Evolutionary conservation across 2,113 vertebrate genomes (phyloP), one percentile per base, ranked within the genome.

Genomic region (Anhinga rufa): DNA sequence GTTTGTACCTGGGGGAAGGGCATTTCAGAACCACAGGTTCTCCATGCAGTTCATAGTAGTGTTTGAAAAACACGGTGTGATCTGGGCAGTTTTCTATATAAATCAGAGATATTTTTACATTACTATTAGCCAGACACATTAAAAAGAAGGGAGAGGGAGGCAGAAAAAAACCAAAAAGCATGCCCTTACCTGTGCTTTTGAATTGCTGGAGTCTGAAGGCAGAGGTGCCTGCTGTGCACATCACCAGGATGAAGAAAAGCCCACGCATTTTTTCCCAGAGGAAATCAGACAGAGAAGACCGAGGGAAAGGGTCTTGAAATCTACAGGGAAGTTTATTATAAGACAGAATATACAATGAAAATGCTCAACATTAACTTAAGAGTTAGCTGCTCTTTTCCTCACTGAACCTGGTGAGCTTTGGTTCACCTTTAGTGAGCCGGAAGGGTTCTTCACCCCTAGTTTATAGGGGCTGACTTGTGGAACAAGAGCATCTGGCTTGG

Each of bases 21-120:
- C 98, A 99, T 54, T 96, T 97, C 87, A 99, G 97, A 86, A 98
- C 97, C 62, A 98, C 97, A 4, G 99, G 98, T 57, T 99, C 98
- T 20, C 98, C 98, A 96, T 98, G 97, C 83, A 98, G 42, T 52
- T 91, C 96, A 94, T 97, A 85, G 62, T 95, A 96, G 7, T 69
- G 86, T 89, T 97, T 96, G 82, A 62, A 95, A 94, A 95, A 82
- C 38, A 95, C 93, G 14, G 95, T 98, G 44, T 72, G 96, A 49
- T 97, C 96, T 49, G 44, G 48, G 87, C 98, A 98, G 75, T 91
- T 95, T 74, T 95, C 97, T 97, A 42, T 10, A 51, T 72, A 93
- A 62, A 96, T 83, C 74, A 97, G 72, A 96, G 74, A 96, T n/a
- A 82, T 54, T 92, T 90, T 90, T 80, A 55, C 29, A 61, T 95